Evolutionary conservation across 2,888 invertebrate genomes (phyloP).

Genomic region (Acanthosepion lycidas): DNA sequence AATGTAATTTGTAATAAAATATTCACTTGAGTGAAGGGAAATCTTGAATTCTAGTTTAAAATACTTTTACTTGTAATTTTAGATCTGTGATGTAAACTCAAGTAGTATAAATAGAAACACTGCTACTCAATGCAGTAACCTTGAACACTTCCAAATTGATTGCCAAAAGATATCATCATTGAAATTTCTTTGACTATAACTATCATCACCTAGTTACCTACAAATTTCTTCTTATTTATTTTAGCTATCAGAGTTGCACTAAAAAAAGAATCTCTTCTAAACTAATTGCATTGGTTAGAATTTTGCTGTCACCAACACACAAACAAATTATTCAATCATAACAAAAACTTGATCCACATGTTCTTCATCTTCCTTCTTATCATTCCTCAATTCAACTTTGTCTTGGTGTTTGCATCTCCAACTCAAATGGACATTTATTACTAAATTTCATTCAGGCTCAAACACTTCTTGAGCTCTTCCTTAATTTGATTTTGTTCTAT

Average conservation of each 20-base stretch:
- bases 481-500: conserved; percentile 6
- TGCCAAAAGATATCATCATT: background rate
- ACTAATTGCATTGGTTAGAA: background rate
- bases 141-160: background rate
- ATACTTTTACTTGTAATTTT: too few species aligned
- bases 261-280: background rate
- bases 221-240: background rate
- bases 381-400: background rate
- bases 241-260: background rate
- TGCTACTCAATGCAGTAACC: background rate
- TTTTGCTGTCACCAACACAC: background rate
- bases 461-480: background rate
- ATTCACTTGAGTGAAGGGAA: too few species aligned
- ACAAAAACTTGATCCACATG: background rate
- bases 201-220: background rate
- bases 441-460: background rate
- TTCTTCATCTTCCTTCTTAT: background rate
- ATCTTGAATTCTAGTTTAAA: too few species aligned
- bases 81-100: background rate
- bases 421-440: background rate
- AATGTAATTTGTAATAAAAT: too few species aligned
- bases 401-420: background rate
- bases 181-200: background rate
- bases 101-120: background rate
- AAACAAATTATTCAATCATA: background rate